phyloP scores from a whole-genome alignment of 1,140 invertebrate species.

The Reticulitermes speratus region DNA sequence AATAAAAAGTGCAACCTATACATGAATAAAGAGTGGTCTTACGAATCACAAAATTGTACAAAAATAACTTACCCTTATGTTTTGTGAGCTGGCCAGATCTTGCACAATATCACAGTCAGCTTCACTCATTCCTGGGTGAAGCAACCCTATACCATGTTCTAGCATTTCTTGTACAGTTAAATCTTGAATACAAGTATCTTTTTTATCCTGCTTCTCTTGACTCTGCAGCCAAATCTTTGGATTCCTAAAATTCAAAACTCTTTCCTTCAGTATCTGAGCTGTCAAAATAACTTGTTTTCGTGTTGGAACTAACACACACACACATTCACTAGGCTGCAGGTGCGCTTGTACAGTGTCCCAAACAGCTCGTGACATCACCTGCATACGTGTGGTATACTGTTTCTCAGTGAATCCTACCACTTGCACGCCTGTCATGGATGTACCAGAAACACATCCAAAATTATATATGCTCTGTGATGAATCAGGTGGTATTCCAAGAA shows the following conservation, averaged over 20 bases:
- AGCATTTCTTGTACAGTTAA: neutral
- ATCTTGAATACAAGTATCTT: neutral
- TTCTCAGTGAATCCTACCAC: neutral
- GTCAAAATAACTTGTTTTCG: neutral
- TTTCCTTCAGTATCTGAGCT: neutral
- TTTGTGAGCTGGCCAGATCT: neutral
- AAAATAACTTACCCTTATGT: neutral
- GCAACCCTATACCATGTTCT: neutral
- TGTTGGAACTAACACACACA: neutral
- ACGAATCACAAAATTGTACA: neutral
- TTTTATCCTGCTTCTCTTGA: neutral
- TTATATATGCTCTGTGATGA: neutral
- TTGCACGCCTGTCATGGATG: neutral
- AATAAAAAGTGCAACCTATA: too few species aligned
- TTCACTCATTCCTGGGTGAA: neutral
- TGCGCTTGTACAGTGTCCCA: neutral
- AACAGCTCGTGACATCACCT: neutral
- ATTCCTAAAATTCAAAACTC: neutral
- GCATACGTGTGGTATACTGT: neutral
- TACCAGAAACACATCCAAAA: neutral
- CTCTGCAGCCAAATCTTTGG: neutral
- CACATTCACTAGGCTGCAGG: neutral
- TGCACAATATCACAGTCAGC: neutral
- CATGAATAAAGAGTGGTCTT: too few species aligned
- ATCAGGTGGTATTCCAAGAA: neutral